Conservation (phyloP, 2,113 vertebrate genomes). For the Hyla sarda region DNA sequence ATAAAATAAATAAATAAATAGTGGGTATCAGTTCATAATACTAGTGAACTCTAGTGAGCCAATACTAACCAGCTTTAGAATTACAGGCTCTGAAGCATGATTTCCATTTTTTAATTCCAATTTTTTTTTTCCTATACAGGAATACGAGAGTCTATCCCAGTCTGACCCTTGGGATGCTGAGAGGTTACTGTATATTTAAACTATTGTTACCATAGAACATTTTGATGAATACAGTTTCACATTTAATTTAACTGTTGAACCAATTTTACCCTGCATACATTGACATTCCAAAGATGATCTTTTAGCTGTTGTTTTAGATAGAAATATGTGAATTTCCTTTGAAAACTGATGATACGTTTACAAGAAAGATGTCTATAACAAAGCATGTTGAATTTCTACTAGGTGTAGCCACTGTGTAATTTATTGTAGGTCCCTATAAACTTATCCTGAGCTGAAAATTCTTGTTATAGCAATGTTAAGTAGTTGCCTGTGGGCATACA, state of each 20-base stretch:
- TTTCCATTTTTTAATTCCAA: not conserved
- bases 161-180: not conserved
- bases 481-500: not conserved
- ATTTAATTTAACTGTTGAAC: conserved; percentile 50
- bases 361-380: conserved; percentile 39
- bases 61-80: too few relatives aligned
- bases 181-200: not conserved
- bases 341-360: conserved; percentile 24
- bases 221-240: not conserved
- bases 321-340: conserved; percentile 55
- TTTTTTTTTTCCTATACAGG: not conserved
- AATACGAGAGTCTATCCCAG: not conserved
- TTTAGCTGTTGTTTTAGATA: conserved; percentile 52
- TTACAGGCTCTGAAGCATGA: not conserved
- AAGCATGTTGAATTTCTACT: not conserved
- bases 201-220: not conserved
- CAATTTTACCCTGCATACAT: conserved; percentile 51
- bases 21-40: too few relatives aligned
- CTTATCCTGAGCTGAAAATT: conserved; percentile 1
- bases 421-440: conserved; percentile 9
- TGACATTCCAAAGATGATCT: conserved; percentile 43
- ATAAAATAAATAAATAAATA: too few relatives aligned
- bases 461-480: not conserved
- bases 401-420: not conserved
- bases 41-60: too few relatives aligned